These are phyloP conservation scores for Lophius americanus DNA, from an alignment of 2,797 vertebrate genomes.

Conservation along the genomic window DNA sequence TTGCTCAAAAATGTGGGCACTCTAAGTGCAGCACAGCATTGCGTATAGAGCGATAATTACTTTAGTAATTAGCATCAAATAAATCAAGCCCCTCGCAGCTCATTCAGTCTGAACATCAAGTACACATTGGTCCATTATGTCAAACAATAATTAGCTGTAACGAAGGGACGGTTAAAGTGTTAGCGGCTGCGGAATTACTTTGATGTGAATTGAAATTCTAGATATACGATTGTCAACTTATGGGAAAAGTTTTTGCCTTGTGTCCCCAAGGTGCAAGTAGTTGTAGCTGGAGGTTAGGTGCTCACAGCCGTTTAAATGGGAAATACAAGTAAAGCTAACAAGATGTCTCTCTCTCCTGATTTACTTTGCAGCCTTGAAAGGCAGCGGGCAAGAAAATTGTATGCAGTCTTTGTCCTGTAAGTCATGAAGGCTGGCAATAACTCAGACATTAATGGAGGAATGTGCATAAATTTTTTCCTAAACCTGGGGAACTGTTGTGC, in stretches of 20 bases:
- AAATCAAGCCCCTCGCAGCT: slow-evolving; percentile 51
- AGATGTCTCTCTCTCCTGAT: slow-evolving; percentile 38
- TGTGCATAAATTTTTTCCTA: too few relatives aligned
- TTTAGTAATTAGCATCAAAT: slow-evolving; percentile 47
- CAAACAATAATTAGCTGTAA: slow-evolving; percentile 53
- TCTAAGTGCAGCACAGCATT: slow-evolving; percentile 44
- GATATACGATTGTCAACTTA: slow-evolving; percentile 44
- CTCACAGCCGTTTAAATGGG: slow-evolving; percentile 47
- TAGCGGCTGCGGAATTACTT: slow-evolving; percentile 32
- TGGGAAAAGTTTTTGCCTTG: slow-evolving; percentile 14
- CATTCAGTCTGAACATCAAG: slow-evolving; percentile 54
- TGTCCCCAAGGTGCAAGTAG: slow-evolving; percentile 22
- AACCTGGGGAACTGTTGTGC: too few relatives aligned
- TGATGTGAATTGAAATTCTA: slow-evolving; percentile 39
- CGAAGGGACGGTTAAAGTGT: slow-evolving; percentile 43
- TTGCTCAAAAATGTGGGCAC: slow-evolving; percentile 41
- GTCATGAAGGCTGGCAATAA: too few relatives aligned
- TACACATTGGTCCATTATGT: slow-evolving; percentile 52
- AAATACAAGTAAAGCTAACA: slow-evolving; percentile 59
- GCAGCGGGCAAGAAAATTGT: slow-evolving; percentile 34
- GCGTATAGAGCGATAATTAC: slow-evolving; percentile 51
- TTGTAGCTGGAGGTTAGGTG: slow-evolving; percentile 51
- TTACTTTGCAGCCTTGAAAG: slow-evolving; percentile 10
- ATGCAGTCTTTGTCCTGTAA: slow-evolving; percentile 22
- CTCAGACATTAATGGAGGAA: too few relatives aligned